These are phyloP conservation scores for Drosophila willistoni DNA, from an alignment of 1,140 invertebrate species.

Conservation along the genomic window DNA sequence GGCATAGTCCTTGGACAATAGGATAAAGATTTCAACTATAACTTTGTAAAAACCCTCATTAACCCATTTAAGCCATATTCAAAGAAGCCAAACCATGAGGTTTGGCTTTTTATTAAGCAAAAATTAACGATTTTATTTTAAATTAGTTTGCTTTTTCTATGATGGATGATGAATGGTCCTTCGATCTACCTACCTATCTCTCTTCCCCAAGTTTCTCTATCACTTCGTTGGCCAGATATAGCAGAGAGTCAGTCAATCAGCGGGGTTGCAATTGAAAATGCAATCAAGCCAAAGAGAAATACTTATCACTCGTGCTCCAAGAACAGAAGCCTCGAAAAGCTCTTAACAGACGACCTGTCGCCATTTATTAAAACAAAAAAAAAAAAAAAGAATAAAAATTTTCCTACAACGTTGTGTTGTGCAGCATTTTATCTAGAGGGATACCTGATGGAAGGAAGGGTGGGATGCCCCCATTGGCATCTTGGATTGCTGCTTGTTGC, in stretches of 20 bases:
- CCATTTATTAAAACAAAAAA: conserved; percentile 54
- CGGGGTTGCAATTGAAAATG: conserved; percentile 31
- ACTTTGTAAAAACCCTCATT: too few species aligned
- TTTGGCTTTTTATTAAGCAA: too few species aligned
- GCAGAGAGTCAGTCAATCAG: background rate
- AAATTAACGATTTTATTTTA: background rate
- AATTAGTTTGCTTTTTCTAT: background rate
- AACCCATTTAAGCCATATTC: too few species aligned
- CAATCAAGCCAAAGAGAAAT: conserved; percentile 41
- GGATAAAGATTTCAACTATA: too few species aligned
- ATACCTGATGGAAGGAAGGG: background rate
- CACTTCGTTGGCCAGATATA: background rate
- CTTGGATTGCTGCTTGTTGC: too few species aligned
- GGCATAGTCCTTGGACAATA: too few species aligned
- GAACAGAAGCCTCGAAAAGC: conserved; percentile 30
- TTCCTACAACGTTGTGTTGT: conserved; percentile 15
- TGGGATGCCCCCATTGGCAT: background rate
- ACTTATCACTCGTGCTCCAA: conserved; percentile 27
- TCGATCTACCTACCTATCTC: too few species aligned
- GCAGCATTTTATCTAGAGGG: background rate
- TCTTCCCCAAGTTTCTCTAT: too few species aligned
- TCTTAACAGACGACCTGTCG: conserved; percentile 40
- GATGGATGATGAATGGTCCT: background rate
- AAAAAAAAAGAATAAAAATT: conserved; percentile 20
- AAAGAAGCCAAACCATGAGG: too few species aligned